Evolutionary conservation across 2,888 invertebrate genomes (phyloP).

Genomic region (Chouioia cunea): DNA sequence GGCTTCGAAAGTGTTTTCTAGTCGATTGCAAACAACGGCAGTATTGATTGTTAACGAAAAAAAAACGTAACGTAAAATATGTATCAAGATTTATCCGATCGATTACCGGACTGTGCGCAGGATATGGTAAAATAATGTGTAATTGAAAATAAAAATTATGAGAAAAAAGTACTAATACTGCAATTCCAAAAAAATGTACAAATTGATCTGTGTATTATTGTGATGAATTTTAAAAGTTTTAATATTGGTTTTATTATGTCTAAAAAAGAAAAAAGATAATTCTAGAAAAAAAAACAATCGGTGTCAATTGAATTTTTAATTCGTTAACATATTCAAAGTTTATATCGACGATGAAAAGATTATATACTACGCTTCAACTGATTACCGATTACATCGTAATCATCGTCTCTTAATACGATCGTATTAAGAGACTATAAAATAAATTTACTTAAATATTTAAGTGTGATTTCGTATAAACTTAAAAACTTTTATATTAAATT

Average conservation of each 20-base stretch:
- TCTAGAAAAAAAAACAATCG: constrained; percentile 22
- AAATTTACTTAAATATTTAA: too few relatives aligned
- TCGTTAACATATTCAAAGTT: constrained; percentile 45
- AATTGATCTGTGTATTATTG: constrained; percentile 37
- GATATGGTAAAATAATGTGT: constrained; percentile 48
- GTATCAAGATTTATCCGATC: constrained; percentile 43
- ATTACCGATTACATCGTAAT: too few relatives aligned
- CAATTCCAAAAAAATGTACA: constrained; percentile 45
- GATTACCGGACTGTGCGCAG: constrained; percentile 41
- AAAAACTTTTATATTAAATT: too few relatives aligned
- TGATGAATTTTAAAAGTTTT: constrained; percentile 38
- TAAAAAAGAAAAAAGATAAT: constrained; percentile 18
- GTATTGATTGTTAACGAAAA: constrained; percentile 48
- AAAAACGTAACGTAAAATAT: constrained; percentile 23
- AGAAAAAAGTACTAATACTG: constrained; percentile 24
- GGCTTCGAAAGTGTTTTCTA: constrained; percentile 43
- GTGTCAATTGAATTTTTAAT: constrained; percentile 33
- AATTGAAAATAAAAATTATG: constrained; percentile 35
- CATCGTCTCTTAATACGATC: too few relatives aligned
- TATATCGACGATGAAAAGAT: constrained; percentile 32
- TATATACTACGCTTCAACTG: constrained; percentile 34
- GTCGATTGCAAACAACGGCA: constrained; percentile 45
- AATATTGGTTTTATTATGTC: constrained; percentile 30
- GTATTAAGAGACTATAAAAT: too few relatives aligned
- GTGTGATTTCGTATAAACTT: too few relatives aligned